Conservation (phyloP, 2,113 vertebrate genomes). For the Oryzias melastigma region DNA sequence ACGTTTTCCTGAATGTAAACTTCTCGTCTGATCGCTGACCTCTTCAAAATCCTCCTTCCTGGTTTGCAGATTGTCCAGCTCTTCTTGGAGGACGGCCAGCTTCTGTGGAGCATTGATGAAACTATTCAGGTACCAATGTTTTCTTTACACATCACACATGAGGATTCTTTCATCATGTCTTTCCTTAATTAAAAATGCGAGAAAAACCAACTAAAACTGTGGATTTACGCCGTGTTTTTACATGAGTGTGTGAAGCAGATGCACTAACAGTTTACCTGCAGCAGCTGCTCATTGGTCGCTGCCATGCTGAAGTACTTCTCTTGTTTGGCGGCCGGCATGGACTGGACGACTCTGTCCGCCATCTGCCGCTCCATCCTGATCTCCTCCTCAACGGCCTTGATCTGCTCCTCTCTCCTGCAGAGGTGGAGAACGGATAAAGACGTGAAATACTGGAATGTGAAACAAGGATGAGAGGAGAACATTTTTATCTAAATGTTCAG, state of each 20-base stretch:
- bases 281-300: constrained; percentile 84
- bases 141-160: not conserved
- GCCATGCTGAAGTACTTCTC: constrained; percentile 88
- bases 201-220: no score
- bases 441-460: no score
- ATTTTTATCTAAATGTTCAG: no score
- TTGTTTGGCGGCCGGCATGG: constrained; percentile 86
- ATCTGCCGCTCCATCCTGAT: constrained; percentile 83
- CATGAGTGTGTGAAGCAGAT: no score
- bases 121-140: not conserved
- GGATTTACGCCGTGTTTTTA: no score
- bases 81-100: constrained; percentile 60
- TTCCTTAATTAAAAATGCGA: no score
- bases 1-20: no score
- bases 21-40: constrained; percentile 35
- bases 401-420: constrained; percentile 87
- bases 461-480: no score
- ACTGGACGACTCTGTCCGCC: constrained; percentile 87
- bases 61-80: constrained; percentile 59
- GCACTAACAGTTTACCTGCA: constrained; percentile 79
- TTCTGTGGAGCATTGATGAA: constrained; percentile 26
- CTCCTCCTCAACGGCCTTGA: constrained; percentile 84
- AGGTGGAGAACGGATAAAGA: not conserved
- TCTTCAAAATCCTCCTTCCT: constrained; percentile 61
- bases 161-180: no score